Percentiles rank a stretch among this genome's conserved stretches.
Evolutionary conservation across 2,113 vertebrate genomes (phyloP).

Genomic region (Callorhinus ursinus): DNA sequence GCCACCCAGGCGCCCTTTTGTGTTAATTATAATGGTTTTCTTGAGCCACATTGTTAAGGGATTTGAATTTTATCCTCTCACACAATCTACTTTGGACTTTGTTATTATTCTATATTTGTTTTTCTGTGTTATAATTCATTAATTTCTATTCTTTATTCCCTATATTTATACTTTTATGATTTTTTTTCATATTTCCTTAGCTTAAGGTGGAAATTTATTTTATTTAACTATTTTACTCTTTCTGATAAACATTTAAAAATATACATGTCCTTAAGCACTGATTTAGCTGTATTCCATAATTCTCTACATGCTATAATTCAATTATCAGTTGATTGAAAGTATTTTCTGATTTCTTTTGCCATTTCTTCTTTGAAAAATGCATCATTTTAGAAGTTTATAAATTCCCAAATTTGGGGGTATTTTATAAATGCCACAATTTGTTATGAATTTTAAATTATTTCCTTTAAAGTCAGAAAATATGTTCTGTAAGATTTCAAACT

Average conservation of each 20-base stretch:
- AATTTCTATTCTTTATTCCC: neutral
- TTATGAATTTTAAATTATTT: neutral
- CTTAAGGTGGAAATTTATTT: neutral
- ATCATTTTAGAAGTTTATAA: neutral
- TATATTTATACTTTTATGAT: neutral
- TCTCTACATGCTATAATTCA: neutral
- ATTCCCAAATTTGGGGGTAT: neutral
- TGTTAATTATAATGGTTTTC: neutral
- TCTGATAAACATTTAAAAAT: neutral
- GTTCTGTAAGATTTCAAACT: neutral
- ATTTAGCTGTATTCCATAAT: neutral
- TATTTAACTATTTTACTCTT: neutral
- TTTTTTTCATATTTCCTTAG: neutral
- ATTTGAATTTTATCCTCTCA: neutral
- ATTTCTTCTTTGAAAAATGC: neutral
- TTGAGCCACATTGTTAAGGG: neutral
- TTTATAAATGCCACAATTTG: neutral
- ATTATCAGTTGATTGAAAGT: neutral
- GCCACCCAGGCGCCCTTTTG: neutral
- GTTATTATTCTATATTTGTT: neutral
- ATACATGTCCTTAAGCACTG: neutral
- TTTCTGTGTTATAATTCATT: neutral
- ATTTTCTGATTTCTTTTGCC: neutral
- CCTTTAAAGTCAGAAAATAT: neutral
- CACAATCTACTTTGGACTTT: neutral